Percentiles rank a stretch among this genome's conserved stretches.
Evolutionary conservation across 2,888 invertebrate genomes (phyloP).

Genomic region (Sminthurides aquaticus): DNA sequence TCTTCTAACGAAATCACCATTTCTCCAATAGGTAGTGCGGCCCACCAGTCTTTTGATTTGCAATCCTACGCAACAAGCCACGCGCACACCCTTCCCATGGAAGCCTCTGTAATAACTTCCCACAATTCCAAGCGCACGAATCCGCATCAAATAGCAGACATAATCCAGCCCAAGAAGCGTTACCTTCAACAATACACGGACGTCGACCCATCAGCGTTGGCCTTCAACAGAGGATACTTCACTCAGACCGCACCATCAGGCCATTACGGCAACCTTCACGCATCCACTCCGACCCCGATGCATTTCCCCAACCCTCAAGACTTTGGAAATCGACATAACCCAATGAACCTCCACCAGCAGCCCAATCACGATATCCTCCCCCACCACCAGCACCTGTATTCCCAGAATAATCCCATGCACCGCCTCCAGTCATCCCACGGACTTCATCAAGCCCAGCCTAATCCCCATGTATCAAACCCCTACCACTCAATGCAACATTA

Average conservation of each 20-base stretch:
- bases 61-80: neutral
- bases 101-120: slow-evolving; percentile 1
- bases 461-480: neutral
- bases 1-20: neutral
- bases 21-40: neutral
- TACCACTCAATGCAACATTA: slow-evolving; percentile 3
- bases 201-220: neutral
- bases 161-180: slow-evolving; percentile 14
- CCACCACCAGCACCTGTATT: neutral
- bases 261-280: too few species aligned
- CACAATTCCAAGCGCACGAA: slow-evolving; percentile 4
- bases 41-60: neutral
- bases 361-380: slow-evolving; percentile 3
- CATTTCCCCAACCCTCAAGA: neutral
- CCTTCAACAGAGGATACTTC: neutral
- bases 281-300: too few species aligned
- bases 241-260: neutral
- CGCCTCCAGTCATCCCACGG: neutral
- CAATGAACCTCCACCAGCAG: neutral
- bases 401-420: neutral
- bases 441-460: neutral
- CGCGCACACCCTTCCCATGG: neutral
- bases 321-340: slow-evolving; percentile 1
- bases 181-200: neutral
- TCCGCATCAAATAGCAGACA: neutral